These are phyloP conservation scores for Upupa epops DNA, from an alignment of 2,113 vertebrate species.

Conservation along the genomic window DNA sequence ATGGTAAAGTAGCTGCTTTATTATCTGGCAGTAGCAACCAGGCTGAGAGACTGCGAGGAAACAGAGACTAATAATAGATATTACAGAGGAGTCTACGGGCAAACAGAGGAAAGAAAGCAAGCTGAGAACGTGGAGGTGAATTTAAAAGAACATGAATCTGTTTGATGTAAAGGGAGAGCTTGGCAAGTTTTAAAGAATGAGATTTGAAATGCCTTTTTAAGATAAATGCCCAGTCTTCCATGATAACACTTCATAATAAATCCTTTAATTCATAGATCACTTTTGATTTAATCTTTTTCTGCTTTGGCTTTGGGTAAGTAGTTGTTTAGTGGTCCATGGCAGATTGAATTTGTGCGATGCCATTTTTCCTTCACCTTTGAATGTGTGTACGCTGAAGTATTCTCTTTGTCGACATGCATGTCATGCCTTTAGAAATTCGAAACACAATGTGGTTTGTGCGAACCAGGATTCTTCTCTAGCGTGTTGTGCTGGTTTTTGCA, in stretches of 20 bases:
- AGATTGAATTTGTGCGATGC: background rate
- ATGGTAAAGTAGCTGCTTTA: background rate
- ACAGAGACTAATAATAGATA: background rate
- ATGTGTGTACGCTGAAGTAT: background rate
- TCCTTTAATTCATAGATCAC: background rate
- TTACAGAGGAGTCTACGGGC: background rate
- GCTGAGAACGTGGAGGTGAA: background rate
- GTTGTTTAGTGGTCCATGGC: background rate
- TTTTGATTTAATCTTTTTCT: background rate
- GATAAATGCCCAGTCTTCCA: background rate
- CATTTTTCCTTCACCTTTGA: background rate
- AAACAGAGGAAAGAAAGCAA: background rate
- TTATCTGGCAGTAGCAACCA: background rate
- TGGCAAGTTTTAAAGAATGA: background rate
- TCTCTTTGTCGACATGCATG: background rate
- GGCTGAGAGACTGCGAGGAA: background rate
- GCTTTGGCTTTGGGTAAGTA: background rate
- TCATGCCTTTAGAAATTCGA: background rate
- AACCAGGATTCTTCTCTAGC: background rate
- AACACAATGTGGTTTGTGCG: background rate
- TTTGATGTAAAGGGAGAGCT: background rate
- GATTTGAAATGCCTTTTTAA: background rate
- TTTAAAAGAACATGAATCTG: background rate
- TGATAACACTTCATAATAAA: background rate
- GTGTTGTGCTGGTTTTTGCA: background rate